Evolutionary conservation across 30 jellyfish, hydroid and myxozoan species (phyloP).

Genomic region (Chrysaora quinquecirrha): DNA sequence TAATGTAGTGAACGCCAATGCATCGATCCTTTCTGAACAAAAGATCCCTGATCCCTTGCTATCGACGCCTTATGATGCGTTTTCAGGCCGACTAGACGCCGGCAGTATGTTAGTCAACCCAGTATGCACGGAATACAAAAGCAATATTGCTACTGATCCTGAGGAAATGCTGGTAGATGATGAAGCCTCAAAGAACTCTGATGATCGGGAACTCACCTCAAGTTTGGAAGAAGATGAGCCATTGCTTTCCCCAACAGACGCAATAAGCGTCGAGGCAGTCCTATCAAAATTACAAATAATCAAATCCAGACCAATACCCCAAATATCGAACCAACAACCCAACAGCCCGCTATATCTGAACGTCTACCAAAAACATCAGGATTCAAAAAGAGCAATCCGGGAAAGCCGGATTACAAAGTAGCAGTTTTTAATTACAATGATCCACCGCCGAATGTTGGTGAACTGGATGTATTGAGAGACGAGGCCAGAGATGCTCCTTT

Average conservation of each 20-base stretch:
- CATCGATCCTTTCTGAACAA: background rate
- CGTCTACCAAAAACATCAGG: conserved; percentile 17
- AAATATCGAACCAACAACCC: background rate
- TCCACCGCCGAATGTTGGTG: conserved; percentile 18
- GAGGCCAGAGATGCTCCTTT: conserved; percentile 30
- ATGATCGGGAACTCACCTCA: background rate
- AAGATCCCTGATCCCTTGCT: background rate
- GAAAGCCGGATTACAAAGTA: conserved; percentile 50
- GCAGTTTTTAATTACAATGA: conserved; percentile 25
- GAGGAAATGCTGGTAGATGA: background rate
- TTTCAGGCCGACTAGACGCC: background rate
- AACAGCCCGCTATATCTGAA: conserved; percentile 6
- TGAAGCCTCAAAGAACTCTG: background rate
- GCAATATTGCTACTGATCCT: background rate
- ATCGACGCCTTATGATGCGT: background rate
- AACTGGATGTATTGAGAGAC: background rate
- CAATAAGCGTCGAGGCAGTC: conserved; percentile 36
- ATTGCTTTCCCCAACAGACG: conserved; percentile 35
- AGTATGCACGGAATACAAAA: background rate
- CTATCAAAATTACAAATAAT: conserved; percentile 50
- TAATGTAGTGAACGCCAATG: background rate
- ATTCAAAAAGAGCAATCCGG: conserved; percentile 56
- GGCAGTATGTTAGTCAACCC: background rate
- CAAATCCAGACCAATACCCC: conserved; percentile 3
- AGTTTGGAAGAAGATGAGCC: background rate